Evolutionary conservation across 1,140 invertebrate genomes (phyloP).

Genomic region (Berghia stephanieae): DNA sequence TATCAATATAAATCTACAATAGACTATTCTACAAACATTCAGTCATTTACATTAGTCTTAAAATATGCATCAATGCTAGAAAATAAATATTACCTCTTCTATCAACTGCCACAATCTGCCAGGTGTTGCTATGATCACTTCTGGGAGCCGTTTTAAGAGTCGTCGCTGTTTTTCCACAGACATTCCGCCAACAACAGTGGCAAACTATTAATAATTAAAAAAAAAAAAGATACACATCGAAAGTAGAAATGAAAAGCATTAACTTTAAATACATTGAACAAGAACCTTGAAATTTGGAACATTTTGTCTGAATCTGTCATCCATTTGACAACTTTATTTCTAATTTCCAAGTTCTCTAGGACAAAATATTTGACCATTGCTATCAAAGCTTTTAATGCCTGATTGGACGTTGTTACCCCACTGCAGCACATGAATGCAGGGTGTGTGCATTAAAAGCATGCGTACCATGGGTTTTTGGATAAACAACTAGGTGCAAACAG

Average conservation of each 20-base stretch:
- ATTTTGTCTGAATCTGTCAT: too few relatives aligned
- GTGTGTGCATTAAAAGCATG: too few relatives aligned
- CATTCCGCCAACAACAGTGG: slow-evolving; percentile 89
- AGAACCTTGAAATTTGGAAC: not conserved
- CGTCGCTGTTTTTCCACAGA: slow-evolving; percentile 89
- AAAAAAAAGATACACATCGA: not conserved
- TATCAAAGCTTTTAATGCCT: too few relatives aligned
- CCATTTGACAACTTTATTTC: not conserved
- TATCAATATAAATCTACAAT: not conserved
- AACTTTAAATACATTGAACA: not conserved
- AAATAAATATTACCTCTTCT: slow-evolving; percentile 69
- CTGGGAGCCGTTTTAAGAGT: slow-evolving; percentile 80
- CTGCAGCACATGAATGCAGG: too few relatives aligned
- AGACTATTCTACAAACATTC: too few relatives aligned
- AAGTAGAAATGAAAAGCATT: not conserved
- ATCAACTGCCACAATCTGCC: slow-evolving; percentile 95
- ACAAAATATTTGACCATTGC: not conserved
- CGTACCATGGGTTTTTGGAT: not conserved
- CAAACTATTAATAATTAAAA: slow-evolving; percentile 70
- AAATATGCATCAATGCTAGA: not conserved
- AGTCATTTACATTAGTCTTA: too few relatives aligned
- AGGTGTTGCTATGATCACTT: slow-evolving; percentile 95
- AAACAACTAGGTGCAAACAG: not conserved
- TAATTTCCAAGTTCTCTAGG: not conserved
- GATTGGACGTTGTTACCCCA: too few relatives aligned